Conservation (phyloP, 2,797 vertebrate genomes). For the Pseudomugil tenellus region DNA sequence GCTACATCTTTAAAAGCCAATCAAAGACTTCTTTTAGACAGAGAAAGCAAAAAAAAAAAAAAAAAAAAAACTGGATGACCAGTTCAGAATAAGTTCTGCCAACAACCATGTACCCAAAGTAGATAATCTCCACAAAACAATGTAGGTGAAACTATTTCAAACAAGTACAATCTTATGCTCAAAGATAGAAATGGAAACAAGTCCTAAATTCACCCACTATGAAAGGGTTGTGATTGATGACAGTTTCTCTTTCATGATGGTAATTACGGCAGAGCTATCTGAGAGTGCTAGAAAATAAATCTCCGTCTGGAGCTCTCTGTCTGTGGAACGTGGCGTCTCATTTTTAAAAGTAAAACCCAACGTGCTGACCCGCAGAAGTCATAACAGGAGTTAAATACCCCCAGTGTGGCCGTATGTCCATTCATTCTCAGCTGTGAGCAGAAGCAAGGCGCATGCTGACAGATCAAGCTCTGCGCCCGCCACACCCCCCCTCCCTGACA, state of each 20-base stretch:
- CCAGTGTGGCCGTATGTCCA: conserved; percentile 8
- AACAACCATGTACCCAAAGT: neutral
- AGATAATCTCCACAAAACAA: neutral
- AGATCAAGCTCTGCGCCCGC: conserved; percentile 26
- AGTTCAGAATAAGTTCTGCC: neutral
- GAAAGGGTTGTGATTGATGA: neutral
- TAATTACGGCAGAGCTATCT: neutral
- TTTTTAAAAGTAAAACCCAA: conserved; percentile 18
- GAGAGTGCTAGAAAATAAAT: neutral
- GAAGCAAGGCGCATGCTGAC: conserved; percentile 34
- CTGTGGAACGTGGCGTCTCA: conserved; percentile 19
- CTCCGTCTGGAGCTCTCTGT: neutral
- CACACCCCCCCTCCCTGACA: conserved; percentile 38
- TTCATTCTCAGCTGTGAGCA: conserved; percentile 70
- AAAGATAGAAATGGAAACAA: neutral
- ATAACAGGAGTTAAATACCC: conserved; percentile 13
- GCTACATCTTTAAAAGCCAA: conserved; percentile 34
- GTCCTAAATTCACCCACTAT: neutral
- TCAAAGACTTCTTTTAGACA: conserved; percentile 28
- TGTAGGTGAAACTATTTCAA: neutral
- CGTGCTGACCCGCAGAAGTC: conserved; percentile 7
- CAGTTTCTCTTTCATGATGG: neutral
- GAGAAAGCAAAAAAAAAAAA: conserved; percentile 10
- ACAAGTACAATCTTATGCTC: neutral
- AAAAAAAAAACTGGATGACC: neutral